Conservation (phyloP, 1,140 invertebrate genomes). For the Diachasma alloeum region DNA sequence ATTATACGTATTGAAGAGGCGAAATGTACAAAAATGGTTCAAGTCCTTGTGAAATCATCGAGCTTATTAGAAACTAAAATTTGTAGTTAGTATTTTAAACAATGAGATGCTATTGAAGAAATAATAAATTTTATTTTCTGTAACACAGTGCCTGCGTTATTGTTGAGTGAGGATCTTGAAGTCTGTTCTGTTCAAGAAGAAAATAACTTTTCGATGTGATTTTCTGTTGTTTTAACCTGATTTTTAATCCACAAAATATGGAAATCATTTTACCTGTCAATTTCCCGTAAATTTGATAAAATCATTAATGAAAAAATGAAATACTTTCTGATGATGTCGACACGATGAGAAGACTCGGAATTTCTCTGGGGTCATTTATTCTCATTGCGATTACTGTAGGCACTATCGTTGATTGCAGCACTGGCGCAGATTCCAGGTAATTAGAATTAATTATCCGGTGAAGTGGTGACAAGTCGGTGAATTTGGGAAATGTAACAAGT, state of each 20-base stretch:
- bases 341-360: neutral
- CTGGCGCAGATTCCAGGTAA: neutral
- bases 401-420: neutral
- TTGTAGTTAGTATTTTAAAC: neutral
- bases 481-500: no score
- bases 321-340: neutral
- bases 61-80: slow-evolving; percentile 10
- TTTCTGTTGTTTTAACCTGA: neutral
- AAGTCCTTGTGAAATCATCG: neutral
- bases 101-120: neutral
- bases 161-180: neutral
- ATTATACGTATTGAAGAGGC: slow-evolving; percentile 10
- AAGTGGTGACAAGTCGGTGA: no score
- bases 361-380: neutral
- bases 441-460: neutral
- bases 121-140: slow-evolving; percentile 19
- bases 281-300: neutral
- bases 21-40: neutral
- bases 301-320: neutral
- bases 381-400: neutral
- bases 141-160: neutral
- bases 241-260: neutral
- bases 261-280: neutral
- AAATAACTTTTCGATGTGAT: neutral
- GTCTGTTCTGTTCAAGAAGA: neutral